Percentiles rank a stretch among this genome's conserved stretches.
Evolutionary conservation across 2,888 invertebrate species (phyloP).

Genomic region (Macaria liturata): DNA sequence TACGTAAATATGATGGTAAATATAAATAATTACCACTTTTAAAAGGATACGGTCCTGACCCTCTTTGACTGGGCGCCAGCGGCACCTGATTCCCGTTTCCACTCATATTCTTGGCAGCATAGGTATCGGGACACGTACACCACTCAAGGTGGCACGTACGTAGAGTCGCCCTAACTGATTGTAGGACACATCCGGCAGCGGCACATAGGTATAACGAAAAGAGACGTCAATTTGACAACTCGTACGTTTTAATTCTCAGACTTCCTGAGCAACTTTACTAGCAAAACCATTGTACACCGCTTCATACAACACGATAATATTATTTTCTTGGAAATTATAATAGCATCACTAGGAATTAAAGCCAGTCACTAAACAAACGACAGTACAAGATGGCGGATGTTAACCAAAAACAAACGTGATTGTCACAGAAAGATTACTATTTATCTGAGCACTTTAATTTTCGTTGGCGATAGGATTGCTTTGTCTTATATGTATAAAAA

Average conservation of each 20-base stretch:
- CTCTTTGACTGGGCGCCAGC: constrained; percentile 83
- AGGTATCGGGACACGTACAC: constrained; percentile 84
- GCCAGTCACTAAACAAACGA: constrained; percentile 82
- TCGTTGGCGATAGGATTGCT: constrained; percentile 37
- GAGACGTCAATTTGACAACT: constrained; percentile 77
- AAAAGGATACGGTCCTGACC: constrained; percentile 85
- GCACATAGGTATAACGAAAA: constrained; percentile 72
- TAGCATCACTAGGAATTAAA: constrained; percentile 72
- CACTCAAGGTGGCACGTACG: constrained; percentile 85
- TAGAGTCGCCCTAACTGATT: constrained; percentile 80
- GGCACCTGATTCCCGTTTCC: constrained; percentile 86
- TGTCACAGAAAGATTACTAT: constrained; percentile 64
- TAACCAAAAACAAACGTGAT: constrained; percentile 82
- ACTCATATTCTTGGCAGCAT: constrained; percentile 85
- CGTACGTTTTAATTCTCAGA: constrained; percentile 70
- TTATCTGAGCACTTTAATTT: constrained; percentile 33
- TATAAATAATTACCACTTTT: constrained; percentile 43
- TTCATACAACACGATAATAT: constrained; percentile 67
- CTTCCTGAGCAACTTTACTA: constrained; percentile 70
- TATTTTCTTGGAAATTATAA: constrained; percentile 62
- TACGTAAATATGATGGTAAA: constrained; percentile 75
- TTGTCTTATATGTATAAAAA: constrained; percentile 61
- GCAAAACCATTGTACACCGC: constrained; percentile 78
- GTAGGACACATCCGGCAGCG: constrained; percentile 83
- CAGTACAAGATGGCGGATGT: constrained; percentile 83